Base-by-base conservation (phyloP, 2,113 vertebrate genomes). In the Murina feae region DNA sequence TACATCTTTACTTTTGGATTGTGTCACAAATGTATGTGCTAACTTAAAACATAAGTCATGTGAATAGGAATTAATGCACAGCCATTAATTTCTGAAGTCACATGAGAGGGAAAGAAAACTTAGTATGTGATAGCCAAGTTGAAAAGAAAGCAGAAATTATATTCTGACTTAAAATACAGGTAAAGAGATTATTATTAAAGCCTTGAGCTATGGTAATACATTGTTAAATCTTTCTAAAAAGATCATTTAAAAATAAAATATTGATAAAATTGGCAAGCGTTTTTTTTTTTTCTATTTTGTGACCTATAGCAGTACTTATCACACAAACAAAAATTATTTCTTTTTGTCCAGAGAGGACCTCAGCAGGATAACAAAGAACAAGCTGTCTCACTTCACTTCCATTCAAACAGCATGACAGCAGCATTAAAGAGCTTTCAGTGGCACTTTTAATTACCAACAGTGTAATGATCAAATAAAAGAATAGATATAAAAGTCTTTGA, bases 101-200 rank as follows among this genome's bases (percentile, higher is more conserved):
- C 63, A 9, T 47, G 17, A 68, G 25, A 90, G 32, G 25, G 10
- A 84, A 78, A 90, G 23, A 68, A 93, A 80, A 3, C 39, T 72
- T 25, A 71, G 49, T 39, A 65, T 58, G 12, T 9, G 20, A 68
- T 16, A 82, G 35, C 60, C 3, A 84, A 75, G 39, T 51, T 95
- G 94, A 96, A 97, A 97, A 97, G 95, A 97, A 98, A 98, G 28
- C 35, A 87, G 89, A 96, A 91, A 84, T 55, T 65, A 74, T 11
- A 69, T 69, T 94, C 86, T 58, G 21, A 58, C 55, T 20, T 53
- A 92, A 94, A 92, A 81, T 4, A 86, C 28, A 28, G 14, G 42
- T 74, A 94, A 96, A 92, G 9, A 79, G n/a, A 94, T 1, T 81
- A 65, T 47, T 14, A 90, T 5, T 39, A 88, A 88, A 90, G 93